Evolutionary conservation across 2,888 invertebrate species (phyloP).

Genomic region (Torymus aiolomorphi): DNA sequence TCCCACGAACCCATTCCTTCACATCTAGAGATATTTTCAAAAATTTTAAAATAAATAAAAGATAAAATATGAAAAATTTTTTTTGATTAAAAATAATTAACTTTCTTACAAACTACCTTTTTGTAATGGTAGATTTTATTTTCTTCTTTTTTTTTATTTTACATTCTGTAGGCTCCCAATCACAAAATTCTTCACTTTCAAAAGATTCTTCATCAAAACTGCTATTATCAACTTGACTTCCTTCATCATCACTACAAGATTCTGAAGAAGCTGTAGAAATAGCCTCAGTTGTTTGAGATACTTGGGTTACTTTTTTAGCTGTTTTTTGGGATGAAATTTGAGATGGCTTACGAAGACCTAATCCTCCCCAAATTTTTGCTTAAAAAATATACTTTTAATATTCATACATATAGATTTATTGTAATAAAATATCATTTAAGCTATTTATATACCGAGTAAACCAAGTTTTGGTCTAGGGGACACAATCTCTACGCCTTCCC

Average conservation of each 20-base stretch:
- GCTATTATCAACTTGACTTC: slow-evolving; percentile 66
- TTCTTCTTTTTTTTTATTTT: slow-evolving; percentile 62
- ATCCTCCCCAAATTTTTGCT: slow-evolving; percentile 73
- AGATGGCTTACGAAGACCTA: slow-evolving; percentile 65
- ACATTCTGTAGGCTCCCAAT: slow-evolving; percentile 61
- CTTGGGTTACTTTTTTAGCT: slow-evolving; percentile 65
- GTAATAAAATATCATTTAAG: slow-evolving; percentile 7
- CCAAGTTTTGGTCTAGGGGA: slow-evolving; percentile 81
- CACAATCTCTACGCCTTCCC: slow-evolving; percentile 83
- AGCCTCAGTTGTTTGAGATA: slow-evolving; percentile 65
- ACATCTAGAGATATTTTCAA: slow-evolving; percentile 61
- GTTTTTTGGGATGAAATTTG: slow-evolving; percentile 64
- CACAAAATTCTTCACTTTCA: slow-evolving; percentile 70
- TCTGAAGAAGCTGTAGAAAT: slow-evolving; percentile 67
- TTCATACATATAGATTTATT: neutral
- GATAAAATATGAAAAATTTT: too few relatives aligned
- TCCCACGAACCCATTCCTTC: slow-evolving; percentile 84
- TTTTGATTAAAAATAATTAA: too few relatives aligned
- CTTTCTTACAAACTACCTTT: slow-evolving; percentile 60
- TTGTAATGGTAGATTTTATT: slow-evolving; percentile 60
- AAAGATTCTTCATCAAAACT: slow-evolving; percentile 70
- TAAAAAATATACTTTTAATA: slow-evolving; percentile 12
- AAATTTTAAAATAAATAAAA: too few relatives aligned
- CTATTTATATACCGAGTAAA: slow-evolving; percentile 77
- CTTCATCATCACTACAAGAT: slow-evolving; percentile 68